Percentiles rank a stretch among this genome's conserved stretches.
Evolutionary conservation across 2,797 vertebrate genomes (phyloP).

Genomic region (Alauda arvensis): DNA sequence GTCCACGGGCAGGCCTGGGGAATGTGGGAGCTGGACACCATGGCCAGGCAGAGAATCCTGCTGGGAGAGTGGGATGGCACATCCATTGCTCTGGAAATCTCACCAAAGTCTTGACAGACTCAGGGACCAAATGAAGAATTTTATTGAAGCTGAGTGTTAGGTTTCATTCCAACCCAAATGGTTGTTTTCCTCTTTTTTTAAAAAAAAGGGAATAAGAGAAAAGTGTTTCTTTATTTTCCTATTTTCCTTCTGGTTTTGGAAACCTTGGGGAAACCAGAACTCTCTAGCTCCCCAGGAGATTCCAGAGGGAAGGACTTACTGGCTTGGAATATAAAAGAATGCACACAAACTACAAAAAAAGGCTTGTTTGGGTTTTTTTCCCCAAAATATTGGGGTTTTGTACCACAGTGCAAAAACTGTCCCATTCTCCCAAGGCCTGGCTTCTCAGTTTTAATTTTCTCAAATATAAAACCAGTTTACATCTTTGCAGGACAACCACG

Average conservation of each 20-base stretch:
- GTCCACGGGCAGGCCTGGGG: rapidly evolving
- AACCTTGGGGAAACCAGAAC: not conserved
- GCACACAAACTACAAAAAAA: not conserved
- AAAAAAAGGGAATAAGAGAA: not conserved
- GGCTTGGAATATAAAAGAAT: not conserved
- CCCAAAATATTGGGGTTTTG: not conserved
- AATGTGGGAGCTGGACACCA: not conserved
- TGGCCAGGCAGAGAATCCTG: not conserved
- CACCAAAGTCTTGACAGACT: not conserved
- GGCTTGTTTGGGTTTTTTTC: rapidly evolving
- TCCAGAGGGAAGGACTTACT: not conserved
- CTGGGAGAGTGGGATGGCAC: rapidly evolving
- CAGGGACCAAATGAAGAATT: not conserved
- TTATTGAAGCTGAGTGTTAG: not conserved
- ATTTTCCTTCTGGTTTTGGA: not conserved
- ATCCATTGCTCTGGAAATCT: not conserved
- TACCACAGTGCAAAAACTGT: not conserved
- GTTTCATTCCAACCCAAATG: not conserved
- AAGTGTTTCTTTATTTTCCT: not conserved
- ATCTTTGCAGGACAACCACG: not conserved
- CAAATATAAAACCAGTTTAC: not conserved
- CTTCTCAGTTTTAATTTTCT: not conserved
- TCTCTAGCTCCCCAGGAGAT: not conserved
- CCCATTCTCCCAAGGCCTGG: not conserved
- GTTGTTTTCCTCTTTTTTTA: not conserved